Conservation (phyloP, 2,113 vertebrate species). For the Eurystomus gularis region DNA sequence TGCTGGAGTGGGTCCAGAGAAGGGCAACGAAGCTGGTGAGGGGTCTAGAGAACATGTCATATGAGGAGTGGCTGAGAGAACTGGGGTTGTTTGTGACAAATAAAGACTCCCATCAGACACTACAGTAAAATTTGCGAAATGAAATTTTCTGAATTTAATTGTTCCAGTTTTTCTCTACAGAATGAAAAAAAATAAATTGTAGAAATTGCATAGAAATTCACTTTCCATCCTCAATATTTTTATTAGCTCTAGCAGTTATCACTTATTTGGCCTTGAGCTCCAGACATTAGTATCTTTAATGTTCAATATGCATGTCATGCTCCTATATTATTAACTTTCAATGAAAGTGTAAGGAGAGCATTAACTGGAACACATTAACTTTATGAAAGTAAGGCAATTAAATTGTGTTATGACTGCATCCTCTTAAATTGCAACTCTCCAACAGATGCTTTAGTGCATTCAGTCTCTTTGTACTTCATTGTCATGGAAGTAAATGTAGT, state of each 20-base stretch:
- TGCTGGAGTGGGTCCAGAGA: no score
- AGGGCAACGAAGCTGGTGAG: no score
- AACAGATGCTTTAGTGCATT: background rate
- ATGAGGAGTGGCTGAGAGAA: no score
- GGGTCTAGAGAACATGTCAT: no score
- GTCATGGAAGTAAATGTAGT: background rate
- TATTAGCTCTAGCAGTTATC: background rate
- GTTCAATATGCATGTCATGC: background rate
- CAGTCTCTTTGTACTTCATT: background rate
- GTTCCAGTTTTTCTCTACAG: accelerated
- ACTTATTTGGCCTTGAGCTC: background rate
- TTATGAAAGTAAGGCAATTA: background rate
- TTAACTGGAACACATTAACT: background rate
- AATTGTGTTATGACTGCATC: background rate
- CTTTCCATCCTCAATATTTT: background rate
- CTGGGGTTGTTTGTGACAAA: no score
- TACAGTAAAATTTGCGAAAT: background rate
- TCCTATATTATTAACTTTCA: background rate
- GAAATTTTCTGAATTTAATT: background rate
- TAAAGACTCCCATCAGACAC: background rate
- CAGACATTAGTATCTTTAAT: background rate
- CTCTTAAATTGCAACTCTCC: background rate
- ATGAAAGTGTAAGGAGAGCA: background rate
- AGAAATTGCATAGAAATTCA: background rate
- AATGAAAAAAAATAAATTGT: background rate